Percentiles rank a stretch among this genome's conserved stretches.
Conservation (phyloP, 2,113 vertebrate genomes). For the Epinephelus moara region DNA sequence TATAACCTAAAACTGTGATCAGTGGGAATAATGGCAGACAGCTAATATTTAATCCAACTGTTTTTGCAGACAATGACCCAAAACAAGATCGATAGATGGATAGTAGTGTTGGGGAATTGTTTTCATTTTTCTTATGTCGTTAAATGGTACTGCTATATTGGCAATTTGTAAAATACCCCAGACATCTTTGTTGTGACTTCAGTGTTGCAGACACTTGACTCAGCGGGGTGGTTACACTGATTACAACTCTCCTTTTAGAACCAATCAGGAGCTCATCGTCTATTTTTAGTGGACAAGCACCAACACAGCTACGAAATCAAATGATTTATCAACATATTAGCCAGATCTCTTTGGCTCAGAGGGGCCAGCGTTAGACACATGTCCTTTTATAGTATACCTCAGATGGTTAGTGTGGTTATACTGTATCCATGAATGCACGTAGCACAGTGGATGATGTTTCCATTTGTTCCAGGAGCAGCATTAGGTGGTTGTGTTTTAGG, state of each 20-base stretch:
- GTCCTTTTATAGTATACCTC: not conserved
- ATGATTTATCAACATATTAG: constrained; percentile 3
- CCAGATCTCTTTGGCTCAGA: not conserved
- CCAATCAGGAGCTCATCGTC: constrained; percentile 16
- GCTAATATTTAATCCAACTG: no score
- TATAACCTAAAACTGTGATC: not conserved
- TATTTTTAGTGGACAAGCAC: not conserved
- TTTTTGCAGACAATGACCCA: no score
- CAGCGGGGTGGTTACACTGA: not conserved
- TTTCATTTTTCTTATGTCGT: not conserved
- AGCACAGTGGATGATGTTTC: not conserved
- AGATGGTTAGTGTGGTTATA: not conserved
- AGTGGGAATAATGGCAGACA: not conserved
- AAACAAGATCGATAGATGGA: not conserved
- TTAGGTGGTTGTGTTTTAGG: not conserved
- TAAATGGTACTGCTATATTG: not conserved
- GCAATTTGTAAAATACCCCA: not conserved
- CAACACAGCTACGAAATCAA: not conserved
- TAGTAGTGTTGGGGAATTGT: not conserved
- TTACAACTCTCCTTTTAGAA: not conserved
- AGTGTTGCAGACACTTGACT: not conserved
- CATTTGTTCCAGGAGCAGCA: not conserved
- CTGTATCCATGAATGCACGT: not conserved
- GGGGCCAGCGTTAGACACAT: not conserved
- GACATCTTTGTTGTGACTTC: not conserved